Evolutionary conservation across 2,797 vertebrate species (phyloP), one percentile per base, ranked within the genome.

Genomic region (Lates japonicus): DNA sequence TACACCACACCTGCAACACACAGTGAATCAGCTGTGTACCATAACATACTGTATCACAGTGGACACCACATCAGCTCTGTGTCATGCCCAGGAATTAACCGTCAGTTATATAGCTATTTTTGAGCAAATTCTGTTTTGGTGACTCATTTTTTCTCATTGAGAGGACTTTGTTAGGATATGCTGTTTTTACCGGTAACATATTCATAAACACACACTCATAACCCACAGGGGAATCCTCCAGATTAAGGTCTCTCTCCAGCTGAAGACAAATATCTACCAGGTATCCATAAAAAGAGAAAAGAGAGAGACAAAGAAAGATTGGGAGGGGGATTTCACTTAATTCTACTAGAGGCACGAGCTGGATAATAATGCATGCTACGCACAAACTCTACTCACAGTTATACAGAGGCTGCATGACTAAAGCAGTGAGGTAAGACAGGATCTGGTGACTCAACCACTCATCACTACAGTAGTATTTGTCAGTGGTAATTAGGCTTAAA

Each of bases 391-490:
- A 3, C n/a, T 67, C 49, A 16, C 54, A 54, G 41, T 33, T 74
- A 54, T 7, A 61, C 25, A 46, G 54, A 22, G 52, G 44, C 37
- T 49, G 59, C 13, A 33, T 87, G 83, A 90, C 65, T 58, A 63
- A 68, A 63, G 68, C 46, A 1, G 46, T 59, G 78, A 74, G 52
- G 52, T n/a, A 31, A 31, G 37, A 57, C 63, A 29, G 17, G 49
- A 57, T 75, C 8, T 2, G 52, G 61, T 90, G 87, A 89, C 73
- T 91, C 77, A 81, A 48, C 51, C 54, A 33, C 44, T 54, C 54
- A 68, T 58, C 57, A 68, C 61, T 33, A 65, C 31, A 39, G 54
- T 13, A 11, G 72, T 73, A 75, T 82, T 70, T 70, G 73, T 87
- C 70, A 65, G 57, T 1, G 39, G 52, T 76, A 42, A 81, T 78